Evolutionary conservation across 2,888 invertebrate genomes (phyloP), one percentile per base, ranked within the genome.

Genomic region (Hypomecis punctinalis): DNA sequence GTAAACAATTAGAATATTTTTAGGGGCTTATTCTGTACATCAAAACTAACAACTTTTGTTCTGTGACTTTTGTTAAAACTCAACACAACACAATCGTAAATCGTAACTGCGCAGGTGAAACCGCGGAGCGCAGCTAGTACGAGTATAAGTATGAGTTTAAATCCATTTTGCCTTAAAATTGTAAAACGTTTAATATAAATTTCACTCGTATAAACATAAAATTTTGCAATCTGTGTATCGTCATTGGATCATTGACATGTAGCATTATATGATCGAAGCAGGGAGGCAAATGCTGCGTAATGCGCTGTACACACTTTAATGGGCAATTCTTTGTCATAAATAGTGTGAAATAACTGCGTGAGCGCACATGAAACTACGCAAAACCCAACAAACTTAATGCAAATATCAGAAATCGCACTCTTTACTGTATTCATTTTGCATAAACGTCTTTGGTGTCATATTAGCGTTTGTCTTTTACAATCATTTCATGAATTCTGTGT

Each of bases 361-460:
- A 58, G 37, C 53, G 54, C 66, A 64, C 64, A 70, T 70, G 66
- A 62, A 66, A 71, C 47, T 63, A 48, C 47, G 45, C 51, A 62
- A 70, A 66, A 56, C 35, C 56, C 57, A 64, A 60, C 48, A 67
- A 56, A 72, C 66, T 69, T 63, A 65, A 65, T 65, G 68, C 68
- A 70, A 73, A 69, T 67, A 67, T 66, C 58, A 66, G 61, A 66
- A 63, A 74, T 72, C 48, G 53, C 67, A 55, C 63, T 72, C 70
- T 74, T 69, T 72, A 75, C 60, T 68, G 36, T 23, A 37, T 7
- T 35, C 36, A 70, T 76, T 52, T 76, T 73, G 70, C 68, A 75
- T 76, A 63, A 71, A 69, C 68, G 67, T 75, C 63, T 70, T 65
- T 55, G 53, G 64, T 61, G 60, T 71, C 67, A 63, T 72, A 72